Evolutionary conservation across 2,113 vertebrate species (phyloP).

Genomic region (Bos taurus): ARS-UCD2.0 NC_037344.1:51628501-51629000

Average conservation of each 20-base stretch:
- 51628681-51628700: not conserved
- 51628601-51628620: not conserved
- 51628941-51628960: not conserved
- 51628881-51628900: not conserved
- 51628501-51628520: not conserved
- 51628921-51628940: not conserved
- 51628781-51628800: not conserved
- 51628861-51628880: not conserved
- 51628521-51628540: not conserved
- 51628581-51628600: not conserved
- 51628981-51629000: not conserved
- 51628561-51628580: not conserved
- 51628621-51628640: not conserved
- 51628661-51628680: not conserved
- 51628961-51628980: not conserved
- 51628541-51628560: not conserved
- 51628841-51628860: not conserved
- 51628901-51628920: not conserved
- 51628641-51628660: not conserved
- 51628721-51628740: not conserved
- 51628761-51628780: not conserved
- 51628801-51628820: accelerated
- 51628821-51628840: not conserved
- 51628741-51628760: not conserved
- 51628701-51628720: not conserved